These are phyloP conservation scores for Martes martes DNA, from an alignment of 2,113 vertebrate genomes.

Conservation along the genomic window DNA sequence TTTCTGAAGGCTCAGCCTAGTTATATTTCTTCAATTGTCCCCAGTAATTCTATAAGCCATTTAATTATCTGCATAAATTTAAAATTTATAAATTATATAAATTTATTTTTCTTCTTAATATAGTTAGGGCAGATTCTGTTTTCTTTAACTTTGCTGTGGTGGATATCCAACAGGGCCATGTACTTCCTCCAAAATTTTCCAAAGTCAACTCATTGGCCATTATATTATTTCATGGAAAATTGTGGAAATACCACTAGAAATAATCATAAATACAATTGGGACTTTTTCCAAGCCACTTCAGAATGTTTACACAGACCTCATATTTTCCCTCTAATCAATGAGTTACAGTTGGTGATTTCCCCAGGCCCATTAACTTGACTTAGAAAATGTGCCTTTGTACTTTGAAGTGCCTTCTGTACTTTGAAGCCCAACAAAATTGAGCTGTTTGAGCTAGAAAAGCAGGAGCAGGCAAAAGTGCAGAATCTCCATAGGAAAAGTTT, in stretches of 20 bases:
- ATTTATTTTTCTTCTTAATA: neutral
- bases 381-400: conserved; percentile 30
- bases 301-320: neutral
- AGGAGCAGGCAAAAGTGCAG: conserved; percentile 24
- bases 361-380: neutral
- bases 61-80: conserved; percentile 15
- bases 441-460: conserved; percentile 43
- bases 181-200: neutral
- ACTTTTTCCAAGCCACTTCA: neutral
- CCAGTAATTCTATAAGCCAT: neutral
- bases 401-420: conserved; percentile 18
- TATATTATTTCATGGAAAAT: neutral
- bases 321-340: neutral
- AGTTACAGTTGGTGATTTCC: neutral
- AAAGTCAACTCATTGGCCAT: neutral
- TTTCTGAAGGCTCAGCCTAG: neutral
- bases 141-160: neutral
- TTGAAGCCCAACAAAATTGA: conserved; percentile 46
- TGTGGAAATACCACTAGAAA: neutral
- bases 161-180: neutral
- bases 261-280: neutral
- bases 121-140: neutral
- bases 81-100: no score
- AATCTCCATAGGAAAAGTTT: conserved; percentile 42
- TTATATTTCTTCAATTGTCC: neutral